Conservation (phyloP, 2,113 vertebrate genomes). For the Alligator sinensis region DNA sequence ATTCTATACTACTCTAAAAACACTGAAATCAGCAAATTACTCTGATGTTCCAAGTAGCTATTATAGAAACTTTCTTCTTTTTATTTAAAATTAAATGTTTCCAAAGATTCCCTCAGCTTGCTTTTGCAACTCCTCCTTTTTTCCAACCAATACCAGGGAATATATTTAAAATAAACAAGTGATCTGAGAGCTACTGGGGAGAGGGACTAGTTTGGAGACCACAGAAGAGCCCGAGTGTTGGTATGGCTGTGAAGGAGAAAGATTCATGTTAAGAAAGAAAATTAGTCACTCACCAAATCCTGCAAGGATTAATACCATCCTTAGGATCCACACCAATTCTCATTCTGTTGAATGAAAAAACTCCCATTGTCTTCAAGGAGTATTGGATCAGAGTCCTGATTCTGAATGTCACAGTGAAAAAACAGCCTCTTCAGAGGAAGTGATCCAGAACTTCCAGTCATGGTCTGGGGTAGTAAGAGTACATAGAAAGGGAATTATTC, state of each 20-base stretch:
- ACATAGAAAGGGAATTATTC: neutral
- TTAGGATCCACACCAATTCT: neutral
- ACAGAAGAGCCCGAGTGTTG: neutral
- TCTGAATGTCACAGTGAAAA: neutral
- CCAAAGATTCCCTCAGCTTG: neutral
- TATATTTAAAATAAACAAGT: neutral
- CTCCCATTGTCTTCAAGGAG: too few species aligned
- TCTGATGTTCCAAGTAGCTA: neutral
- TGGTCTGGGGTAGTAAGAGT: neutral
- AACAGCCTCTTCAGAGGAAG: neutral
- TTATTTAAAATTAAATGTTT: slow-evolving; percentile 6
- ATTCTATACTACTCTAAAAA: neutral
- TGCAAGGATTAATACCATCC: neutral
- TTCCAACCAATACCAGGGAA: neutral
- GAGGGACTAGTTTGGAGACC: neutral
- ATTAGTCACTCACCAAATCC: neutral
- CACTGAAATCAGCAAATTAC: too few species aligned
- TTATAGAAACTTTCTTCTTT: neutral
- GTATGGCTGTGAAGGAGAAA: neutral
- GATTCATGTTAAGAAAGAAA: neutral
- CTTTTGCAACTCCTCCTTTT: neutral
- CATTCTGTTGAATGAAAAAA: rapidly evolving
- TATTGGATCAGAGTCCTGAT: neutral
- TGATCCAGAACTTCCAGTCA: neutral
- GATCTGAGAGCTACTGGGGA: neutral